These are phyloP conservation scores for Tetrao urogallus DNA, from an alignment of 2,113 vertebrate genomes.

Conservation along the genomic window DNA sequence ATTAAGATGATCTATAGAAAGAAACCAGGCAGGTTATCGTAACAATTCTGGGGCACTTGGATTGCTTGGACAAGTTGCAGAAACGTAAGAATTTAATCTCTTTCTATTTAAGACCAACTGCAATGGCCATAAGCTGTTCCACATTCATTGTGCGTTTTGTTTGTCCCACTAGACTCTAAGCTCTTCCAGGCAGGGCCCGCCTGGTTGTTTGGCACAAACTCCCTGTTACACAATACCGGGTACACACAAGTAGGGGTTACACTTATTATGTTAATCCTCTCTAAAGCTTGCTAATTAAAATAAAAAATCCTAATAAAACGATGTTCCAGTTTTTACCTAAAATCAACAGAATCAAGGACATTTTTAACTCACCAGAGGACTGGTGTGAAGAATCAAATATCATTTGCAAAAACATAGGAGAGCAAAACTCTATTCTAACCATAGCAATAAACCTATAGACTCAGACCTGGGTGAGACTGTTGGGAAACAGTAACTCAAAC, in stretches of 20 bases:
- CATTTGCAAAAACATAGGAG: neutral
- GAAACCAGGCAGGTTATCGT: neutral
- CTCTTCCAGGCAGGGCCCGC: neutral
- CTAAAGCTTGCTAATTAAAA: slow-evolving; percentile 26
- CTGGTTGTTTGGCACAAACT: slow-evolving; percentile 26
- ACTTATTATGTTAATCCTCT: neutral
- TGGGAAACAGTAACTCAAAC: neutral
- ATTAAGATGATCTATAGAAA: neutral
- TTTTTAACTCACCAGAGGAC: neutral
- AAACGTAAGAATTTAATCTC: slow-evolving; percentile 17
- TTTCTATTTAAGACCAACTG: neutral
- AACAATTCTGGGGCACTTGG: neutral
- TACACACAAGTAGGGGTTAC: neutral
- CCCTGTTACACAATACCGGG: neutral
- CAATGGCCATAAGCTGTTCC: neutral
- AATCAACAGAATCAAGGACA: neutral
- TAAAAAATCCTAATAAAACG: neutral
- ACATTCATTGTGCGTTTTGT: neutral
- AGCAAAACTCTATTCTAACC: neutral
- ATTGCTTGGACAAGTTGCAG: neutral
- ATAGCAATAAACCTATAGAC: neutral
- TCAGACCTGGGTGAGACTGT: neutral
- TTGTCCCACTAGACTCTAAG: slow-evolving; percentile 1
- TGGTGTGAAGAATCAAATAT: neutral
- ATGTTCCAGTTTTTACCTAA: neutral